Base-by-base conservation (phyloP, 2,113 vertebrate genomes). In the Bujurquina vittata region DNA sequence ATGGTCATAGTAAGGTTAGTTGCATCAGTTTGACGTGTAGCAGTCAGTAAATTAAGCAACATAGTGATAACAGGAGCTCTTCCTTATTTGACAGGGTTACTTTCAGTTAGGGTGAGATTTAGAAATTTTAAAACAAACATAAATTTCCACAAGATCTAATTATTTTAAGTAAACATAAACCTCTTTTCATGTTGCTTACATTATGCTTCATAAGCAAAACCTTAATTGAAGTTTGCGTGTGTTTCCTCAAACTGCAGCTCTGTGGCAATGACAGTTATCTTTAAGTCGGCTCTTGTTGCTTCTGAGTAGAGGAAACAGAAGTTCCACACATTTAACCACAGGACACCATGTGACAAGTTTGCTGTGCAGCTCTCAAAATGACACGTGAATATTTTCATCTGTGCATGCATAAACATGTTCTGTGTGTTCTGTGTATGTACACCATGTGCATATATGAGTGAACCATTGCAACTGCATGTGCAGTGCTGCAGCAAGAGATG, bases 321-420 rank as follows among this genome's bases (percentile, higher is more conserved):
- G 80, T 87, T 79, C 37, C 23, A 62, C 79, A 75, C 57, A 4
- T 56, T 84, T 0, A 89, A 89, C 87, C 84, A 61, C 84, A 87
- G 49, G 17, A 33, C 60, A 73, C 43, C 35, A 2, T 17, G 18
- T 75, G 33, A 49, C 9, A 1, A 1, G 17, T 18, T 11, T 35
- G 7, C 54, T 35, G 23, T 61, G 54, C 67, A 77, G 52, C 9
- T 77, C 75, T 26, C 3, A 8, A 11, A 14, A 5, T 18, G 10
- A 84, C 22, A 8, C 33, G 58, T 43, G 18, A 43, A 35, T 29
- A 23, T 63, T 62, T 20, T 20, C 22, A 6, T 74, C 10, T 20
- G 12, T 52, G n/a, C 18, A 40, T 26, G 54, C 35, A 73, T 2
- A n/a, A 10, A n/a, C 23, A 49, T 55, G 22, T 63, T 62, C 5